Base-by-base conservation (phyloP, 2,113 vertebrate genomes). In the Cyrtonyx montezumae region DNA sequence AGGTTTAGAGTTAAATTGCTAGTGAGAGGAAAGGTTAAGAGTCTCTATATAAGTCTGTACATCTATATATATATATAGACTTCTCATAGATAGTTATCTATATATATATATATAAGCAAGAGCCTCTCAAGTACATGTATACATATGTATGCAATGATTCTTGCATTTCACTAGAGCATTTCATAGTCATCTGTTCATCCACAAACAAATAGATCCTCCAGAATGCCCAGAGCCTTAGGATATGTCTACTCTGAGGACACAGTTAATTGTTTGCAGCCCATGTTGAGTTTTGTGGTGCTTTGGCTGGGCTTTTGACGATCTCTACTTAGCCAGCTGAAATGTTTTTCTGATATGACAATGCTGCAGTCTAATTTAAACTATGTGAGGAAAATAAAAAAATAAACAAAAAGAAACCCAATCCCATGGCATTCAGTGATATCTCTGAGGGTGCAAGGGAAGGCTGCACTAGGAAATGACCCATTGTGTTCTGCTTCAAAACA, bases 211-310 rank as follows among this genome's bases (percentile, higher is more conserved):
- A 69, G 67, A 82, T 77, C 22, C 32, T 34, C 28, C 34, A 59
- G 69, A 77, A 91, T 55, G 59, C 45, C 43, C 36, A 74, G 23
- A 92, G 75, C 94, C 84, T 93, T 46, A 11, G 93, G 93, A 21
- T 86, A 21, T 13, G 69, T 93, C 68, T 91, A 1, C 73, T 90
- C 51, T 80, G 62, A 93, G 86, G 77, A 88, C 25, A 4, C 19
- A 43, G 3, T 51, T 91, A 91, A 94, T 90, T 95, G 56, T 37
- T 94, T 88, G 61, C 89, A 91, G 71, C 45, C 34, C 37, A 2
- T 53, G 30, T 58, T 34, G 40, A 79, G 32, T 75, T 89, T 49
- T 63, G 21, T 59, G 66, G 26, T 79, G 23, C 28, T 79, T 67
- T 91, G 71, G 6, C 18, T 58, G 43, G 68, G 45, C 45, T 93